Base-by-base conservation (phyloP, 2,888 invertebrate species). In the Macropis europaea region DNA sequence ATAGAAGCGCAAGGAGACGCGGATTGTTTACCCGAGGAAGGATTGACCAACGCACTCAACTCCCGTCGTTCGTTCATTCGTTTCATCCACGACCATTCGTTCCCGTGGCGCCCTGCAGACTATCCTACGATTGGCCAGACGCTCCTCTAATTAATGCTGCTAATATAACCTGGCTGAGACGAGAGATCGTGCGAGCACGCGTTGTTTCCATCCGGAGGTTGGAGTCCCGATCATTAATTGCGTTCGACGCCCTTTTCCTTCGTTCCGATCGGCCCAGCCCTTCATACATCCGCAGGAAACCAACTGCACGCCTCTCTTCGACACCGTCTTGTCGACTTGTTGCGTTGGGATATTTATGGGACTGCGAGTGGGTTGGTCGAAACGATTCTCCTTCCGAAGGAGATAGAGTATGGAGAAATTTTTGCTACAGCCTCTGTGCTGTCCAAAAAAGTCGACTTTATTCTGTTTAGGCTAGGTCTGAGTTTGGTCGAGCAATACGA, bases 101-200 rank as follows among this genome's bases (percentile, higher is more conserved):
- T 68, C 50, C 19, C 28, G 34, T 17, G 48, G 45, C 54, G 50
- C 47, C 60, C 71, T 52, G 72, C 73, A 50, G 69, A 64, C 68
- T 69, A 75, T 32, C 60, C 62, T 19, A 9, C 38, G 26, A 59
- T 61, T 57, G 76, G 74, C 64, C 50, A 50, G 45, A 82, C 82
- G 85, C 80, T 79, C 73, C 68, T 71, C 82, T 85, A 85, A 85
- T 85, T 85, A 85, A 85, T 84, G 82, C 82, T 79, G 81, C 83
- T 85, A 85, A 85, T 85, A 84, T 79, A 85, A 79, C 73, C 64
- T 56, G 79, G 77, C 81, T 80, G n/a, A n/a, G n/a, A n/a, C n/a
- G n/a, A 48, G 40, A 48, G 36, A 36, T 53, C 32, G 43, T 26
- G 50, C 48, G 48, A 50, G 48, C 50, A 47, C 52, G 59, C 48